Evolutionary conservation across 2,797 vertebrate species (phyloP).

Genomic region (Myotis planiceps): DNA sequence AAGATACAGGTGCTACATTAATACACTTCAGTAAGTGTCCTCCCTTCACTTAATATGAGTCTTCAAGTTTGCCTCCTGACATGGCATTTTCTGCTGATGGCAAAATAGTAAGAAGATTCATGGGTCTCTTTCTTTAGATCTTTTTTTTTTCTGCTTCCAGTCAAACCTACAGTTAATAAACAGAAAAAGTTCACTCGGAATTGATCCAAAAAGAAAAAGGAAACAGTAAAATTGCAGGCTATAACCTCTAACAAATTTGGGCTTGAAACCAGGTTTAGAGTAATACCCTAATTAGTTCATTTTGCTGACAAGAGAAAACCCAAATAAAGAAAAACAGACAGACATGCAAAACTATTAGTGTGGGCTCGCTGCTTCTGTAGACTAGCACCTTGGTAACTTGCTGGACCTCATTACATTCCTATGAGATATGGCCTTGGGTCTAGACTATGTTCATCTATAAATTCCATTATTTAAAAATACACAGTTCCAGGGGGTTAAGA

Average conservation of each 20-base stretch:
- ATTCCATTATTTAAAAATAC: not conserved
- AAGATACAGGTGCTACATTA: conserved; percentile 36
- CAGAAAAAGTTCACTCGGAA: conserved; percentile 32
- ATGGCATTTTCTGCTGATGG: not conserved
- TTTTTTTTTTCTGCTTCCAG: not conserved
- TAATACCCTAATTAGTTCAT: conserved; percentile 33
- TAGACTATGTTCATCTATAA: not conserved
- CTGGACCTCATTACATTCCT: not conserved
- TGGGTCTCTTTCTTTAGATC: not conserved
- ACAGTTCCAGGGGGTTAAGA: not conserved
- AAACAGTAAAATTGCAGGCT: conserved; percentile 28
- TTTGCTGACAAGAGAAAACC: conserved; percentile 39
- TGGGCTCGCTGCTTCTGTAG: not conserved
- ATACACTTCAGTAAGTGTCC: not conserved
- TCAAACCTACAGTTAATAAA: conserved; percentile 40
- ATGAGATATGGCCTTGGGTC: not conserved
- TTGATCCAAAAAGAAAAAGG: conserved; percentile 31
- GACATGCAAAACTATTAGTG: not conserved
- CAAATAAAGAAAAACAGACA: not conserved
- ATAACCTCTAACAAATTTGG: conserved; percentile 35
- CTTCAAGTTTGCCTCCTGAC: not conserved
- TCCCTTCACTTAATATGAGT: not conserved
- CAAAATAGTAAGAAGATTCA: conserved; percentile 35
- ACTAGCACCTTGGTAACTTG: too few relatives aligned
- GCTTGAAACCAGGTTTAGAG: conserved; percentile 33